phyloP scores from a whole-genome alignment of 2,888 invertebrate species.

The Charanyca ferruginea region DNA sequence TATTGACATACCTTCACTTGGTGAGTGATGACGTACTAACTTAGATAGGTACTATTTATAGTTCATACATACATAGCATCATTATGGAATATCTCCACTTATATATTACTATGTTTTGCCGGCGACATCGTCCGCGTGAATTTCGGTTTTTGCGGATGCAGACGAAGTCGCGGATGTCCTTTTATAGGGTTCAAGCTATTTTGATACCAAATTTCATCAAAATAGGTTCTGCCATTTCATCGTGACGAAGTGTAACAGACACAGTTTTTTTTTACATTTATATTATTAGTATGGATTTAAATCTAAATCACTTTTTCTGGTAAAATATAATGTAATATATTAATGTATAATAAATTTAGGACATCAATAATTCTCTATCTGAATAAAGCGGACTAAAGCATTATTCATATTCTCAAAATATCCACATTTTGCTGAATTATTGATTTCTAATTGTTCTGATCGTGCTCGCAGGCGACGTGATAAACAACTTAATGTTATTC shows the following conservation, averaged over 20 bases:
- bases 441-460: neutral
- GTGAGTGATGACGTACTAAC: slow-evolving; percentile 24
- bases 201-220: no score
- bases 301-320: neutral
- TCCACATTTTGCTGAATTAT: neutral
- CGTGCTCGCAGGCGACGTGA: neutral
- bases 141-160: no score
- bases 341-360: neutral
- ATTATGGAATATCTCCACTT: neutral
- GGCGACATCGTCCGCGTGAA: no score
- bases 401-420: neutral
- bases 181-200: no score
- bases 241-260: no score
- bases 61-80: neutral
- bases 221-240: no score
- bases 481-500: neutral
- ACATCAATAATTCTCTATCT: slow-evolving; percentile 6
- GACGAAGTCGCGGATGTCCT: no score
- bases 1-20: slow-evolving; percentile 34
- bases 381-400: neutral
- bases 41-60: neutral
- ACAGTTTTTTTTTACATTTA: no score
- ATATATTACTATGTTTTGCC: no score
- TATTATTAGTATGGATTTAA: no score
- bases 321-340: no score